Conservation (phyloP, 1,140 invertebrate species). For the Halyomorpha halys region DNA sequence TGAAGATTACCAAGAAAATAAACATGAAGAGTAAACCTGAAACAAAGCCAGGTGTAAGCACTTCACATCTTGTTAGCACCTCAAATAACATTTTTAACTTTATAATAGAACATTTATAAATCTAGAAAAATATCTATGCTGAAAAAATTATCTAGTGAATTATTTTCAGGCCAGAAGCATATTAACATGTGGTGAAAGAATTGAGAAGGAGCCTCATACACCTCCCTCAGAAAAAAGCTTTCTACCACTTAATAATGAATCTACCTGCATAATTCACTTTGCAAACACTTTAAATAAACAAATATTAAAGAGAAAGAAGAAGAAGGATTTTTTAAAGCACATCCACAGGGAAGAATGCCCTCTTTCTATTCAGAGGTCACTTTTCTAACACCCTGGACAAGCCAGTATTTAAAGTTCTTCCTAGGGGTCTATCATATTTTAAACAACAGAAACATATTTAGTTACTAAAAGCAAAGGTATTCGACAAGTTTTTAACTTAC, state of each 20-base stretch:
- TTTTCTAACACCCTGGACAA: constrained; percentile 6
- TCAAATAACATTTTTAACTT: too few relatives aligned
- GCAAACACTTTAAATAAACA: background rate
- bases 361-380: constrained; percentile 14
- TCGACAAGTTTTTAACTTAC: background rate
- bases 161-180: background rate
- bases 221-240: constrained; percentile 8
- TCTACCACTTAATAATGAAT: background rate
- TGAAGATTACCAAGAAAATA: too few relatives aligned
- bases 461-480: background rate
- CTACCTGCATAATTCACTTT: background rate
- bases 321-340: background rate
- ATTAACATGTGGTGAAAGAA: constrained; percentile 8
- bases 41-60: too few relatives aligned
- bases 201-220: background rate
- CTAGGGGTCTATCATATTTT: constrained; percentile 8
- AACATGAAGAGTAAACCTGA: too few relatives aligned
- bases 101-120: too few relatives aligned
- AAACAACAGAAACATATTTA: background rate
- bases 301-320: background rate
- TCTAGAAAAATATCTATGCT: too few relatives aligned
- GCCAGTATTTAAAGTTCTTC: background rate
- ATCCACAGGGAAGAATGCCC: constrained; percentile 6
- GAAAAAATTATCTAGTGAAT: too few relatives aligned
- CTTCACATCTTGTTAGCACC: too few relatives aligned